Percentiles rank a stretch among this genome's conserved stretches.
phyloP scores from a whole-genome alignment of 2,888 invertebrate genomes.

The Octodonta nipae region DNA sequence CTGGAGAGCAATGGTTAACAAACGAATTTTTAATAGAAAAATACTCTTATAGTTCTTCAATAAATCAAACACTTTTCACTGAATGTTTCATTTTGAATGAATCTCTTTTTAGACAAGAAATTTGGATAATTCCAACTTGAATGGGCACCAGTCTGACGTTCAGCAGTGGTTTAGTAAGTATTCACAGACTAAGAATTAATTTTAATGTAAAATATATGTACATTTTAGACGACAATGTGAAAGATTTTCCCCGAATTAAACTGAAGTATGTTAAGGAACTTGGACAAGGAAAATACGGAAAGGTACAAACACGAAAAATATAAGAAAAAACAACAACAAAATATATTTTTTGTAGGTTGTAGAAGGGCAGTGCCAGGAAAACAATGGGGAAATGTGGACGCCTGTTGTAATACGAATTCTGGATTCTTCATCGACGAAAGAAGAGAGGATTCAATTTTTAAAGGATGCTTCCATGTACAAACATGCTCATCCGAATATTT shows the following conservation, averaged over 20 bases:
- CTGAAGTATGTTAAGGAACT: constrained; percentile 71
- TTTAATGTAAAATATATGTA: neutral
- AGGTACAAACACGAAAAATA: constrained; percentile 32
- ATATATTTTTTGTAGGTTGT: constrained; percentile 45
- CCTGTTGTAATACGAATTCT: constrained; percentile 70
- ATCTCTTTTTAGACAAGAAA: constrained; percentile 27
- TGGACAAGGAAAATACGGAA: constrained; percentile 77
- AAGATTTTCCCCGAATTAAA: constrained; percentile 59
- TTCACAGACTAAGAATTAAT: neutral
- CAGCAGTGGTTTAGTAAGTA: constrained; percentile 37
- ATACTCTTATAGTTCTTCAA: too few relatives aligned
- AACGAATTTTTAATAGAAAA: too few relatives aligned
- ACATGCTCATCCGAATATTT: constrained; percentile 58
- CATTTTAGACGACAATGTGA: constrained; percentile 37
- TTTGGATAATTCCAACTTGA: constrained; percentile 29
- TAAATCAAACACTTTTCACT: too few relatives aligned
- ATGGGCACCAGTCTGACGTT: constrained; percentile 34
- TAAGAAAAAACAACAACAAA: neutral
- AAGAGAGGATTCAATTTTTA: constrained; percentile 64
- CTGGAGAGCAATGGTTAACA: too few relatives aligned
- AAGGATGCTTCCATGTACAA: constrained; percentile 62
- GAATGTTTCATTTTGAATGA: too few relatives aligned
- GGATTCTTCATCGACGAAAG: constrained; percentile 60
- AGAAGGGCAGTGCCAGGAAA: too few relatives aligned
- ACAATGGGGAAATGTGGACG: constrained; percentile 29